Base-by-base conservation (phyloP, 2,113 vertebrate genomes). In the Antennarius striatus region DNA sequence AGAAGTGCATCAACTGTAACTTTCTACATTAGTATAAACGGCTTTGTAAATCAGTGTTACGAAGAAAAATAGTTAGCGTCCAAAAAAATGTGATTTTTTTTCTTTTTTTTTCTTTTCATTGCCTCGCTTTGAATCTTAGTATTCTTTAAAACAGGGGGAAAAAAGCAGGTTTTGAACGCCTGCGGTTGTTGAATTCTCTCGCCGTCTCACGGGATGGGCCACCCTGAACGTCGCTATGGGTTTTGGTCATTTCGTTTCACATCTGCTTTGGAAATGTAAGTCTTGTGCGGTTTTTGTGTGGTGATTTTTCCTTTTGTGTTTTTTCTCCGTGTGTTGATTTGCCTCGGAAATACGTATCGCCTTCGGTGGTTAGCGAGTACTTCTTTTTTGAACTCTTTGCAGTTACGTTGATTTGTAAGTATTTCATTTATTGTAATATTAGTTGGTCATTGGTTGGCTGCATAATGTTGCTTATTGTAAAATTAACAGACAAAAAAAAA, bases 381-480 rank as follows among this genome's bases (percentile, higher is more conserved):
- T 81, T 86, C 58, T 10, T 91, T 84, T 81, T 22, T 22, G 61
- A 75, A 70, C 78, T 83, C 91, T 93, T 92, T 81, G 63, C 55
- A 5, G 52, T 88, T 93, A 86, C 90, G 91, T 92, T 93, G 88
- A 90, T 86, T 90, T 94, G 92, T 94, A 94, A 93, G 81, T 86
- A 77, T 86, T 88, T 94, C 82, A 93, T 96, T 96, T 92, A 84
- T 94, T 92, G 93, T 94, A 87, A 90, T 95, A 93, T 95, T 63
- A 89, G 92, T 94, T 95, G 93, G 94, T 92, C 92, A 90, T 93
- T 91, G 93, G 91, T 95, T 94, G 94, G 93, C 92, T 93, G 93
- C 95, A 92, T 94, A 92, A 94, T 93, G 95, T 92, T 91, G 93
- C 94, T 95, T 97, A 96, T 95, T 96, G 95, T 98, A 96, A 95